These are phyloP conservation scores for Brachypalpus laphriformis DNA, from an alignment of 2,888 invertebrate species.

Conservation along the genomic window DNA sequence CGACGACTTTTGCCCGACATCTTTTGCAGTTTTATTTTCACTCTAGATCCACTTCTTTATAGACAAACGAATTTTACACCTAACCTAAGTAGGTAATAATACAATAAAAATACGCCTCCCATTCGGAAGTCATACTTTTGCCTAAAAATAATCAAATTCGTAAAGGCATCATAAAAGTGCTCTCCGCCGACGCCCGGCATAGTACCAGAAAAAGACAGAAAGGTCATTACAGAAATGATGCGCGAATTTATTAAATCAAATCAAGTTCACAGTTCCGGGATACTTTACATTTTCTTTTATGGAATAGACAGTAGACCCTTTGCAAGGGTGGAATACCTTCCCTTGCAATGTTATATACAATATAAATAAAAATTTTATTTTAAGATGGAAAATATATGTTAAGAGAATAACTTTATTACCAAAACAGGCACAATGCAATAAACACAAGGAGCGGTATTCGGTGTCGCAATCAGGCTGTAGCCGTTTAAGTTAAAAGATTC, in stretches of 20 bases:
- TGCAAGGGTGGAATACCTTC: not conserved
- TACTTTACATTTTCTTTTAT: not conserved
- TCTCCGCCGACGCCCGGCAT: no score
- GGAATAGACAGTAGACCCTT: not conserved
- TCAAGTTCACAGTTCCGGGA: not conserved
- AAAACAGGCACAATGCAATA: slow-evolving; percentile 82
- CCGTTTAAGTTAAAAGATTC: slow-evolving; percentile 74
- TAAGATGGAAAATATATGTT: not conserved
- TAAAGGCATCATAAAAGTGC: slow-evolving; percentile 7
- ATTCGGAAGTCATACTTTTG: not conserved
- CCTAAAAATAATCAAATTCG: slow-evolving; percentile 9
- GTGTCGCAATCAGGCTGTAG: slow-evolving; percentile 74
- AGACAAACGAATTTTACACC: slow-evolving; percentile 31
- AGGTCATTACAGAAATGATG: slow-evolving; percentile 26
- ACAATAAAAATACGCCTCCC: not conserved
- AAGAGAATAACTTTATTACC: slow-evolving; percentile 76
- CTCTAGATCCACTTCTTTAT: slow-evolving; percentile 3
- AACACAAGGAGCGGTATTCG: slow-evolving; percentile 79
- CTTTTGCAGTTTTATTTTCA: slow-evolving; percentile 27
- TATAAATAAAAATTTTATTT: not conserved
- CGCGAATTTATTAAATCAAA: slow-evolving; percentile 39
- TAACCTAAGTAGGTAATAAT: slow-evolving; percentile 32
- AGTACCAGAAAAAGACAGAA: not conserved
- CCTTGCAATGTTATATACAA: not conserved
- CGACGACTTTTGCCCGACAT: not conserved